Percentiles rank a stretch among this genome's conserved stretches.
Evolutionary conservation across 2,113 vertebrate species (phyloP).

Genomic region (Antechinus flavipes): DNA sequence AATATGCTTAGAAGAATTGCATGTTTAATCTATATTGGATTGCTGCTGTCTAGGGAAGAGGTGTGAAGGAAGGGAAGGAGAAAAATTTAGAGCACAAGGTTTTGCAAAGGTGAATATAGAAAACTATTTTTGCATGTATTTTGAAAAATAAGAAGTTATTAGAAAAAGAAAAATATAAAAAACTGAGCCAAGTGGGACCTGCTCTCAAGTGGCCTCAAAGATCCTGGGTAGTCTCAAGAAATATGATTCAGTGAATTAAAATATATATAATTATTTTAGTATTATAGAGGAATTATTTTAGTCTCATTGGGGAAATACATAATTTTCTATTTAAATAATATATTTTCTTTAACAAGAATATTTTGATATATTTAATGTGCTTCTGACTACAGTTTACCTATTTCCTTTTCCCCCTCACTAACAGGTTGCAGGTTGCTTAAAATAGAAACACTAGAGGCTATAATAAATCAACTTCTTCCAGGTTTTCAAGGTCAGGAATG

Average conservation of each 20-base stretch:
- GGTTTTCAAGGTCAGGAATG: constrained; percentile 5
- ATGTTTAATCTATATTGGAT: no score
- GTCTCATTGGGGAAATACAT: background rate
- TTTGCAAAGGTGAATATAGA: no score
- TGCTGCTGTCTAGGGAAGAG: no score
- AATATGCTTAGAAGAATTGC: no score
- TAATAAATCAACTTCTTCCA: background rate
- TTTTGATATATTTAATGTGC: background rate
- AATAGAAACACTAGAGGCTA: background rate
- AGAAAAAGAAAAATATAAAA: no score
- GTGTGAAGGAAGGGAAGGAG: no score
- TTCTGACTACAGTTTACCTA: background rate
- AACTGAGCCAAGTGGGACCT: no score
- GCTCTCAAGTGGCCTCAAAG: no score
- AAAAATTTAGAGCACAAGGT: no score
- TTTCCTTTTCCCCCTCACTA: background rate
- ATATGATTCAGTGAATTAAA: background rate
- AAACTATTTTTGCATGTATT: no score
- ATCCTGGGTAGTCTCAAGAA: background rate
- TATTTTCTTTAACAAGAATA: background rate
- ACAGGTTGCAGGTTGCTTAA: background rate
- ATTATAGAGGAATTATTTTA: background rate
- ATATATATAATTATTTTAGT: background rate
- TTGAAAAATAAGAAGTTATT: no score
- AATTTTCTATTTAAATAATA: background rate